A percentile compares a stretch with the other conserved stretches of the same genome.
phyloP scores from a whole-genome alignment of 2,797 vertebrate species.

The Chloroceryle inda region DNA sequence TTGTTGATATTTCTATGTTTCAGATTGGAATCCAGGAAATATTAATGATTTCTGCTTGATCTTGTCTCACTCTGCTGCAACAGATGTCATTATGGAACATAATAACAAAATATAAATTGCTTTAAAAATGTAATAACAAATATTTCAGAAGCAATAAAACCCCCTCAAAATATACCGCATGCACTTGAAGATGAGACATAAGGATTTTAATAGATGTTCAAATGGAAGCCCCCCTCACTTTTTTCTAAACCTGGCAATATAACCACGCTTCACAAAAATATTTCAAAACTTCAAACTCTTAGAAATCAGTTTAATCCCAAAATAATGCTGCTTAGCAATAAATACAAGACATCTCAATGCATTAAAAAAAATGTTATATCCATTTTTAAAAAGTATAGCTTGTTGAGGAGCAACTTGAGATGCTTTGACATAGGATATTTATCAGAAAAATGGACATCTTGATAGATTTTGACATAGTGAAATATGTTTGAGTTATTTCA shows the following conservation, averaged over 20 bases:
- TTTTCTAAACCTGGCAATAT: background rate
- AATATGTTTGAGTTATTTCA: background rate
- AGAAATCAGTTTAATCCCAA: background rate
- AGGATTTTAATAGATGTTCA: background rate
- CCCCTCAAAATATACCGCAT: background rate
- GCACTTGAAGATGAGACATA: background rate
- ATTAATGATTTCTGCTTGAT: conserved; percentile 59
- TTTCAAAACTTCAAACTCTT: background rate
- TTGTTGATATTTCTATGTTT: conserved; percentile 55
- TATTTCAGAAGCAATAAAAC: conserved; percentile 21
- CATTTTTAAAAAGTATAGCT: background rate
- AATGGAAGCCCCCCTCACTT: background rate
- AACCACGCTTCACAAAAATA: background rate
- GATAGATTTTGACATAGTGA: background rate
- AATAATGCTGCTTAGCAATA: background rate
- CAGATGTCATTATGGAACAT: conserved; percentile 32
- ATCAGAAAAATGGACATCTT: background rate
- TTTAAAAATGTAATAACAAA: conserved; percentile 39
- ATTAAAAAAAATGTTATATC: background rate
- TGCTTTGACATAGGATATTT: background rate
- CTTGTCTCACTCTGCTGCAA: conserved; percentile 53
- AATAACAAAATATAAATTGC: conserved; percentile 43
- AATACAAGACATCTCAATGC: background rate
- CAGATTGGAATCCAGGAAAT: conserved; percentile 52
- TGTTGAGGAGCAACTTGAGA: background rate